These are phyloP conservation scores for Smutsia temminckii DNA, from an alignment of 2,797 vertebrate species.

Conservation along the genomic window DNA sequence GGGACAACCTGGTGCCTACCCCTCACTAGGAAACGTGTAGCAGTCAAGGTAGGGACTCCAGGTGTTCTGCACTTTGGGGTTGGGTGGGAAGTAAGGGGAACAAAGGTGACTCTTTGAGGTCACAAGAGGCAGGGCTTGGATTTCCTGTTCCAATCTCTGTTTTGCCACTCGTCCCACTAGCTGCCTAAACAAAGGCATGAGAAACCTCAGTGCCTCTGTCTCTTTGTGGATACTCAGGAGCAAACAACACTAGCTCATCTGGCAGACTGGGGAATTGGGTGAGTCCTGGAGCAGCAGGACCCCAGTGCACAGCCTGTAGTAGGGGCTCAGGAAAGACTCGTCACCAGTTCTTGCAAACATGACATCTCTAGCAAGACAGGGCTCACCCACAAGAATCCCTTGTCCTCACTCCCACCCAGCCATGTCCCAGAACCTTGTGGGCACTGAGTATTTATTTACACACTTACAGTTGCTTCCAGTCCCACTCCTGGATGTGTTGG, in stretches of 20 bases:
- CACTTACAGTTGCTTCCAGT: too few species aligned
- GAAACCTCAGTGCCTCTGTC: neutral
- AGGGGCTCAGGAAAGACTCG: neutral
- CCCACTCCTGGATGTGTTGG: neutral
- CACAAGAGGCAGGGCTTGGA: neutral
- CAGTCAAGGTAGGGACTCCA: neutral
- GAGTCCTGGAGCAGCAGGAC: neutral
- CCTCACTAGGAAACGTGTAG: neutral
- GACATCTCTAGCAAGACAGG: rapidly evolving
- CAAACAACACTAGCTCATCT: too few species aligned
- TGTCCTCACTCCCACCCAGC: neutral
- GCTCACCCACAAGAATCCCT: rapidly evolving
- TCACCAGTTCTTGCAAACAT: neutral
- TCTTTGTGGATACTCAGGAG: too few species aligned
- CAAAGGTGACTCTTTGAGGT: neutral
- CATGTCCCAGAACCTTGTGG: neutral
- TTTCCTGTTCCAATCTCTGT: neutral
- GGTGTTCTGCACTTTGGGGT: rapidly evolving
- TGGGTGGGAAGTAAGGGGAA: neutral
- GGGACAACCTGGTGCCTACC: neutral
- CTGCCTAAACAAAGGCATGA: neutral
- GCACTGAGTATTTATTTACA: neutral
- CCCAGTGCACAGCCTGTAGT: neutral
- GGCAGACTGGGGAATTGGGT: neutral
- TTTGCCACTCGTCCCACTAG: neutral